phyloP scores from a whole-genome alignment of 2,113 vertebrate genomes.

The Ptilorrhoa leucosticta region DNA sequence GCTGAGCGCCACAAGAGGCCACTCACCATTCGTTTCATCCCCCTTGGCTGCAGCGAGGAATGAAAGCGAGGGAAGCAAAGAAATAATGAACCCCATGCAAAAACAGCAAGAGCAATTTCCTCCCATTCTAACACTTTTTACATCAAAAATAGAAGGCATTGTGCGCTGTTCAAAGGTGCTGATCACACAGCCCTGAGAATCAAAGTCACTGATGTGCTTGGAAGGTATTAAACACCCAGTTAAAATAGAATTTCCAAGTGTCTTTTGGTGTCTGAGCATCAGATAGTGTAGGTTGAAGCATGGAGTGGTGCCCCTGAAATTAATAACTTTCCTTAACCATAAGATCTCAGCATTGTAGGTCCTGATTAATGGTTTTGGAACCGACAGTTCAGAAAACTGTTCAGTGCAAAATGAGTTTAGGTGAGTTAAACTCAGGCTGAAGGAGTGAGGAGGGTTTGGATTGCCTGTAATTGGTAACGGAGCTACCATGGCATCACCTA shows the following conservation, averaged over 20 bases:
- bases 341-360: not conserved
- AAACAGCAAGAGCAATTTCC: slow-evolving; percentile 4
- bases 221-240: not conserved
- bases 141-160: slow-evolving; percentile 6
- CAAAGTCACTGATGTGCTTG: not conserved
- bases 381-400: not conserved
- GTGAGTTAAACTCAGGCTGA: not conserved
- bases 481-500: accelerated
- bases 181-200: slow-evolving; percentile 6
- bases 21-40: not conserved
- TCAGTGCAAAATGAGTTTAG: not conserved
- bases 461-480: not conserved
- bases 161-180: slow-evolving; percentile 12
- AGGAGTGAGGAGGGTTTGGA: not conserved
- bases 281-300: not conserved
- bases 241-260: not conserved
- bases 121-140: not conserved
- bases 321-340: not conserved
- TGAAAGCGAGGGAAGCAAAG: not conserved
- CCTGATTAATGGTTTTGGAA: not conserved
- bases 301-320: not conserved
- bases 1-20: not conserved
- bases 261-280: not conserved
- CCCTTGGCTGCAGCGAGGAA: not conserved
- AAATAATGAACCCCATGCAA: slow-evolving; percentile 18